Evolutionary conservation across 2,113 vertebrate genomes (phyloP).

Genomic region (Aythya baeri): DNA sequence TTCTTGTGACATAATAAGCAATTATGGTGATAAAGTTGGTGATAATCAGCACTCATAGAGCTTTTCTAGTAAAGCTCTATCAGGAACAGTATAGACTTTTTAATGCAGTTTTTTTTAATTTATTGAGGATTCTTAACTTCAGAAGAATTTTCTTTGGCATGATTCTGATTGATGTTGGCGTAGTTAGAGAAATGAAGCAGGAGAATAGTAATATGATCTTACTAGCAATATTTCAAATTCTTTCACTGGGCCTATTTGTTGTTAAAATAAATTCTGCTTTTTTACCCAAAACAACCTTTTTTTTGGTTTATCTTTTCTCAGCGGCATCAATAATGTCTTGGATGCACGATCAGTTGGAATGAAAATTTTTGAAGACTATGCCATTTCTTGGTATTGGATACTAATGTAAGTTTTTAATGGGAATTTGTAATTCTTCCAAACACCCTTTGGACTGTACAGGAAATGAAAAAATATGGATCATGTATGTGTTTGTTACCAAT

Average conservation of each 20-base stretch:
- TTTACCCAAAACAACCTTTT: neutral
- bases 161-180: neutral
- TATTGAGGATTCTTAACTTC: neutral
- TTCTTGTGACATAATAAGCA: neutral
- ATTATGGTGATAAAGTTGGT: neutral
- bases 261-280: neutral
- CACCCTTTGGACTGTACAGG: neutral
- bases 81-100: neutral
- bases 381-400: constrained; percentile 95
- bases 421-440: neutral
- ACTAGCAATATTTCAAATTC: neutral
- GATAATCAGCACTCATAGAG: neutral
- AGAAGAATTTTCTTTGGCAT: neutral
- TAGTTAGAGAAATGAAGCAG: neutral
- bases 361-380: constrained; percentile 95
- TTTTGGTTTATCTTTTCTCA: constrained; percentile 47
- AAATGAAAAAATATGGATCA: neutral
- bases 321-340: constrained; percentile 85
- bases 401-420: constrained; percentile 84
- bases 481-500: neutral
- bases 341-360: constrained; percentile 86
- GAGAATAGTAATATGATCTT: neutral
- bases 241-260: neutral
- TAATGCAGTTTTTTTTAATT: neutral
- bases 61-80: neutral